These are phyloP conservation scores for Salvator merianae DNA, from an alignment of 2,113 vertebrate genomes.

Conservation along the genomic window DNA sequence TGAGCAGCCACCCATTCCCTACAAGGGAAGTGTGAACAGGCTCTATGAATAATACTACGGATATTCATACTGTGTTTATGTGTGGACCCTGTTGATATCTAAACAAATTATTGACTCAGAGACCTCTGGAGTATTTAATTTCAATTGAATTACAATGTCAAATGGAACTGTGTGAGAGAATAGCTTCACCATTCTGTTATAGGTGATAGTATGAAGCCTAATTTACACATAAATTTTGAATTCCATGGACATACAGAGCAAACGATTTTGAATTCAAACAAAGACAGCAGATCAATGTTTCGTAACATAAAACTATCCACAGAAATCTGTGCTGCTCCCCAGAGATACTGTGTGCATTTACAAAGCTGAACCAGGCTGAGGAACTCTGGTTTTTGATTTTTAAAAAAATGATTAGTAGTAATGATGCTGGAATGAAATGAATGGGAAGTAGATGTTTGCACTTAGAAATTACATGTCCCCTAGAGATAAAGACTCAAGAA, in stretches of 20 bases:
- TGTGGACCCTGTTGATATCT: background rate
- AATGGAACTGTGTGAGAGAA: background rate
- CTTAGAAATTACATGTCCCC: background rate
- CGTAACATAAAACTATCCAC: background rate
- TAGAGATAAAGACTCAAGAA: background rate
- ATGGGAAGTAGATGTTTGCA: background rate
- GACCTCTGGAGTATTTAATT: background rate
- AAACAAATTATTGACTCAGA: background rate
- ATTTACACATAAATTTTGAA: background rate
- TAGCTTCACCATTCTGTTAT: background rate
- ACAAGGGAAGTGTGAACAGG: no score
- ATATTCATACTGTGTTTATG: background rate
- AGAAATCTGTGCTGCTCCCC: background rate
- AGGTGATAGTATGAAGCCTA: background rate
- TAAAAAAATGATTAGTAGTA: background rate
- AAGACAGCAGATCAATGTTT: background rate
- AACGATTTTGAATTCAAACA: no score
- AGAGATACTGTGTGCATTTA: background rate
- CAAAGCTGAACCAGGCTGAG: background rate
- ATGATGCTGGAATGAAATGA: background rate
- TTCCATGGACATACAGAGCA: background rate
- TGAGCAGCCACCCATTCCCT: no score
- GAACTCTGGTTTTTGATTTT: background rate
- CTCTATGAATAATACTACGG: background rate
- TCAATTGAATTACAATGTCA: background rate